These are phyloP conservation scores for Yponomeuta sedellus DNA, from an alignment of 2,888 invertebrate genomes.

Conservation along the genomic window DNA sequence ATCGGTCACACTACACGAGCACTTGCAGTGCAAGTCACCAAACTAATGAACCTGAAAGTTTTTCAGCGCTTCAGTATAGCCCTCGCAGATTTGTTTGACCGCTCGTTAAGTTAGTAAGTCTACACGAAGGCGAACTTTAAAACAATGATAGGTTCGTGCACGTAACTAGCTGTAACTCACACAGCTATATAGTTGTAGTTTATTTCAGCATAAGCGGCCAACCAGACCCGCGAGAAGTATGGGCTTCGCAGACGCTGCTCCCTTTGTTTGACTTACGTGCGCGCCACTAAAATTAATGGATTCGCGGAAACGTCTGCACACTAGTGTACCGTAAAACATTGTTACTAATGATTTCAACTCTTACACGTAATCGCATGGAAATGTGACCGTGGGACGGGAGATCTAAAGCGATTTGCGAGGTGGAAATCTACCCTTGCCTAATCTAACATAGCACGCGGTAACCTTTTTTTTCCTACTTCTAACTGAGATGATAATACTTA, in stretches of 20 bases:
- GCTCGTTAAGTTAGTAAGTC: constrained; percentile 23
- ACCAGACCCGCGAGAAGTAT: constrained; percentile 18
- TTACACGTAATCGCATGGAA: constrained; percentile 25
- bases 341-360: constrained; percentile 32
- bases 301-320: constrained; percentile 28
- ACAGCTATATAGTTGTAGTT: no score
- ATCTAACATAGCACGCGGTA: not conserved
- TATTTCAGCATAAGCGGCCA: constrained; percentile 15
- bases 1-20: not conserved
- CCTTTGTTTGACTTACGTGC: constrained; percentile 20
- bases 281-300: constrained; percentile 31
- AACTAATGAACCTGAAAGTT: constrained; percentile 55
- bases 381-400: not conserved
- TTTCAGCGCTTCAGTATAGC: constrained; percentile 23
- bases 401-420: not conserved
- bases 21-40: constrained; percentile 54
- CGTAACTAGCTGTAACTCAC: no score
- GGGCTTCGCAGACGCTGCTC: constrained; percentile 8
- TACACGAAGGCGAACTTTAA: no score
- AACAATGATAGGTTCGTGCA: no score
- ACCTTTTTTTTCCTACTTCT: not conserved
- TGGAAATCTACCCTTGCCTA: not conserved
- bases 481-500: not conserved
- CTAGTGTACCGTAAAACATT: constrained; percentile 23
- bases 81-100: constrained; percentile 29